Base-by-base conservation (phyloP, 2,888 invertebrate species). In the Smittia aterrima region DNA sequence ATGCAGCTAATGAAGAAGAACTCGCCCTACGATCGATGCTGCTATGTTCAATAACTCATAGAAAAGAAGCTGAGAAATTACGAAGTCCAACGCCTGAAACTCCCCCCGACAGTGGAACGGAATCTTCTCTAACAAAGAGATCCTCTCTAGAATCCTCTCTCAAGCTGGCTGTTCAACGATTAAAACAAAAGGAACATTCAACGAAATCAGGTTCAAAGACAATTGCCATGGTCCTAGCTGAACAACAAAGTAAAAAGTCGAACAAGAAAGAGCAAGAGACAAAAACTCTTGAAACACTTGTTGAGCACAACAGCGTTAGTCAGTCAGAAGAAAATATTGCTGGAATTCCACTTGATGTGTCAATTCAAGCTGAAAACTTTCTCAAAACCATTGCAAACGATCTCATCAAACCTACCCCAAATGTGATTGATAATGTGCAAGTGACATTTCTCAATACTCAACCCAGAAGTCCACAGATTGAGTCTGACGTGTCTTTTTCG, bases 31-130 rank as follows among this genome's bases (percentile, higher is more conserved):
- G 80, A 13, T 77, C 77, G 4, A 76, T 79, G 6, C 76, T 81
- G 1, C 78, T 81, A 4, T 78, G 77, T 4, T 80, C 78, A 66
- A 79, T 81, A 75, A 78, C 78, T 0, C 75, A 77, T 11, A 80
- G 78, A 66, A 38, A 20, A 16, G 24, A 66, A 22, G 32, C n/a
- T 70, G 70, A 70, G 0, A 18, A 18, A n/a, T 9, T 18, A 16
- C 58, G 58, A 9, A 20, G 20, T 20, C 58, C 16, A 20, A 18
- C 58, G 18, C 16, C n/a, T 7, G 7, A n/a, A 2, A 9, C 18
- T 9, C 16, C n/a, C 3, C 9, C n/a, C 1, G 58, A 58, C 9
- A 7, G 18, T 22, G 58, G 18, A 22, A 58, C 20, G 16, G 67
- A 67, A 1, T 32, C 32, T 3, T 16, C 41, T 16, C 41, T 16